Evolutionary conservation across 53 echinoderm and acorn worm genomes (phyloP), one percentile per base, ranked within the genome.

Genomic region (Apostichopus leukothele): DNA sequence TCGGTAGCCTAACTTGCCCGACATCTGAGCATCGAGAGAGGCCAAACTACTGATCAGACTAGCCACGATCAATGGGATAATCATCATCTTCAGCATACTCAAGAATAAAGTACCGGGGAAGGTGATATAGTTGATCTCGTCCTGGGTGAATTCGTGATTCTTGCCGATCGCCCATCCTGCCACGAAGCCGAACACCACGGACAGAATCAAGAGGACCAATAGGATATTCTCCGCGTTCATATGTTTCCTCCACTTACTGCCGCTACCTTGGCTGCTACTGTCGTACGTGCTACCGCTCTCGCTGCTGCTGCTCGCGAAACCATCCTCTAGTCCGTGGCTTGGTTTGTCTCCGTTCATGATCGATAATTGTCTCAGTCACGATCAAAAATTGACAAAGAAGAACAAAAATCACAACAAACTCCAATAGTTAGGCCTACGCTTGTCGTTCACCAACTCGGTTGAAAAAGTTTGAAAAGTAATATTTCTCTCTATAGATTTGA

Each of bases 1-100:
- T 18, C 94, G 88, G 85, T 92, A 89, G 9, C 99, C 99, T 1
- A 99, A 96, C 89, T 94, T 94, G 1, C 99, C 96, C 11, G 99
- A 93, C 92, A 99, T 94, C 19, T 91, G 83, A 0, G 95, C 90
- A 74, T 99, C 99, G 60, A 99, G 91, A 6, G 99, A 94, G 3
- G 99, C 96, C 75, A 99, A 75, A 16, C 93, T 92, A 76, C 90
- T 92, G 73, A 99, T 90, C 55, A 99, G 91, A 80, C 96, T 96
- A 63, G 96, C 96, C 61, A 94, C 93, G 90, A 99, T 99, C 52
- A 96, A 86, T 1, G 99, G 99, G 4, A 99, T 94, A 86, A 99
- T 95, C 96, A 96, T 96, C 99, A 99, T 99, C 89, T 99, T 99
- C 76, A 99, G 83, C 99, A 99, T 99, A 77, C 90, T 94, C 94